Percentiles rank a stretch among this genome's conserved stretches.
Evolutionary conservation across 2,888 invertebrate genomes (phyloP).

Genomic region (Ornithoptera alexandrae): DNA sequence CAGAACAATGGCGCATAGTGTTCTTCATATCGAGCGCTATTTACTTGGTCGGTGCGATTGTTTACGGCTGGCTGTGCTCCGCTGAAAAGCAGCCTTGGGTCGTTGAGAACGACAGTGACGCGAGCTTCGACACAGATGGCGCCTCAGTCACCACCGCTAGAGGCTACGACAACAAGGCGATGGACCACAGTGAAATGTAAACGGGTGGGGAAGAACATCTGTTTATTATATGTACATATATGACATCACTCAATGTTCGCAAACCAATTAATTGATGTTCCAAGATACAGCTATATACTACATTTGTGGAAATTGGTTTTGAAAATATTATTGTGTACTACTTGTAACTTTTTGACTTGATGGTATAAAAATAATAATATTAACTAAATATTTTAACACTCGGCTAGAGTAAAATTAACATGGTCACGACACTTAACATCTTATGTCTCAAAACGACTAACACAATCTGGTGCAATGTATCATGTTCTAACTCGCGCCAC

Average conservation of each 20-base stretch:
- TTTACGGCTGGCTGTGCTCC: constrained; percentile 89
- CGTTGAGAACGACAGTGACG: constrained; percentile 61
- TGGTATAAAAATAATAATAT: neutral
- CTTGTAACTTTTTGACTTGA: neutral
- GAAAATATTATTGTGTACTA: neutral
- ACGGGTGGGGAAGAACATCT: neutral
- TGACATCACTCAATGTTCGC: neutral
- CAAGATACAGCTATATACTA: neutral
- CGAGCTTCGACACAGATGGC: constrained; percentile 68
- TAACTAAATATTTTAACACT: neutral
- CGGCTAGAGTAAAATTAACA: too few species aligned
- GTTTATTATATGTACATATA: neutral
- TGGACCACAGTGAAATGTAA: constrained; percentile 63
- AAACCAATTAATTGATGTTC: neutral
- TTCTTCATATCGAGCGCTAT: constrained; percentile 92
- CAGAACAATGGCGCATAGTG: constrained; percentile 90
- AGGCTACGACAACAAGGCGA: constrained; percentile 65
- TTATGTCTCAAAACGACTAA: too few species aligned
- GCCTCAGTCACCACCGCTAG: constrained; percentile 62
- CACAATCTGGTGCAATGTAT: too few species aligned
- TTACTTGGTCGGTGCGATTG: constrained; percentile 89
- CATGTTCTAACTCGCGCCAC: too few species aligned
- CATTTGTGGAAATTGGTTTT: neutral
- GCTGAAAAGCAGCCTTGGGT: constrained; percentile 93
- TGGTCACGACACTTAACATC: too few species aligned